These are phyloP conservation scores for Actinostola sp. DNA, from an alignment of 92 coral and sea anemone genomes.

Conservation along the genomic window DNA sequence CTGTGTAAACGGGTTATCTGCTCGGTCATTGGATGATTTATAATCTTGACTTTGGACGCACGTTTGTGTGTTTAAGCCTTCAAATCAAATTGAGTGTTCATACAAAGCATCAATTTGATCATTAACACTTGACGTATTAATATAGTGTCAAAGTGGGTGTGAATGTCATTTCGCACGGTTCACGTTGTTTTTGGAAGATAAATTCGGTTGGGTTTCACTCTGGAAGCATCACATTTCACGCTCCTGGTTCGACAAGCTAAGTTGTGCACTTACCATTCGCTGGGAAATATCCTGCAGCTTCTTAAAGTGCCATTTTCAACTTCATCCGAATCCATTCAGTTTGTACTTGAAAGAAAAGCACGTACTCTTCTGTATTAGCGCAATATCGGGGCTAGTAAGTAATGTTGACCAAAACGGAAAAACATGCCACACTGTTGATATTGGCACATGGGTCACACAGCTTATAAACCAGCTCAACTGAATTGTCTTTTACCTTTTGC, in stretches of 20 bases:
- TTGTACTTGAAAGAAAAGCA: background rate
- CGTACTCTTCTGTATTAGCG: slow-evolving; percentile 2
- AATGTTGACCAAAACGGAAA: slow-evolving; percentile 1
- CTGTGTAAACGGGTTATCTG: background rate
- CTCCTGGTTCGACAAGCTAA: background rate
- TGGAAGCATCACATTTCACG: slow-evolving; percentile 10
- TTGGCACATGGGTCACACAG: background rate
- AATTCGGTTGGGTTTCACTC: slow-evolving; percentile 7
- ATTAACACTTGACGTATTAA: slow-evolving; percentile 22
- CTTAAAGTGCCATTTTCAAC: too few relatives aligned
- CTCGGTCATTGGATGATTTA: slow-evolving; percentile 1
- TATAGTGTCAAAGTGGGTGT: slow-evolving; percentile 24
- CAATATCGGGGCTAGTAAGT: slow-evolving; percentile 17
- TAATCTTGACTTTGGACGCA: slow-evolving; percentile 7
- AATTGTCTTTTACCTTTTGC: background rate
- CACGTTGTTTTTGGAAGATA: slow-evolving; percentile 13
- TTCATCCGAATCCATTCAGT: too few relatives aligned
- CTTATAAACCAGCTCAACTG: slow-evolving; percentile 3
- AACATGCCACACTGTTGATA: background rate
- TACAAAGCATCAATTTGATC: slow-evolving; percentile 25
- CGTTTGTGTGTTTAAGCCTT: slow-evolving; percentile 1
- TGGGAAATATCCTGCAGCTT: background rate
- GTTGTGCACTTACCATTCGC: background rate
- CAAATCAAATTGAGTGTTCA: slow-evolving; percentile 8
- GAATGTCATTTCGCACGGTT: slow-evolving; percentile 26